Evolutionary conservation across 2,797 vertebrate species (phyloP), one percentile per base, ranked within the genome.

Genomic region (Helostoma temminkii): DNA sequence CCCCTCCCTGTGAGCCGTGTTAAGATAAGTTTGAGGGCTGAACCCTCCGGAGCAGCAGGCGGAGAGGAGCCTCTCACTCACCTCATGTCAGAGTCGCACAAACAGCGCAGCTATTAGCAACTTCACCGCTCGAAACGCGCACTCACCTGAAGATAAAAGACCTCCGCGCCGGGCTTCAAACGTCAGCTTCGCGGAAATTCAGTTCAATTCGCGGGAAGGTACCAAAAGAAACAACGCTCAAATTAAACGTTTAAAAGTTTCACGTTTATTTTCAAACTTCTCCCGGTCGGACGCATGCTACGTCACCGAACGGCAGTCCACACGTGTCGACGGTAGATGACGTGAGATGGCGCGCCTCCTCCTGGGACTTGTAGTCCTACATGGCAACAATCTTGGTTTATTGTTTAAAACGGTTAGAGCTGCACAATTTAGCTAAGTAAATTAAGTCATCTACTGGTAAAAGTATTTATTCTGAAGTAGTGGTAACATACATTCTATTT

Each of bases 241-340:
- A 24, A 10, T 10, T 30, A 26, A 69, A 66, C 21, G 64, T 62
- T 52, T 10, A 82, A 89, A 89, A 89, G 73, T 90, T 90, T 88
- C 68, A 85, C 81, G 68, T 82, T 74, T 83, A 81, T 88, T 89
- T 89, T 88, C 76, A 91, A 92, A 92, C 91, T 92, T 92, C 87
- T 89, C 71, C 78, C 69, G 85, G 82, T n/a, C 78, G 83, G 24
- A 55, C 3, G 52, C 16, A 24, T 15, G 49, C 0, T 37, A 59
- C 87, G 81, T 88, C 82, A 91, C 46, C 0, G 12, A n/a, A n/a
- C n/a, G n/a, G n/a, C n/a, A n/a, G 36, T 18, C 3, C 5, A 5
- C 9, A 1, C 11, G 3, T 12, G 88, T n/a, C 88, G 57, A 53
- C 1, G 37, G 10, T 55, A 7, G 82, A 88, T 89, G 89, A 91